These are phyloP conservation scores for Tetramorium simillimum DNA, from an alignment of 1,140 invertebrate species.

Conservation along the genomic window DNA sequence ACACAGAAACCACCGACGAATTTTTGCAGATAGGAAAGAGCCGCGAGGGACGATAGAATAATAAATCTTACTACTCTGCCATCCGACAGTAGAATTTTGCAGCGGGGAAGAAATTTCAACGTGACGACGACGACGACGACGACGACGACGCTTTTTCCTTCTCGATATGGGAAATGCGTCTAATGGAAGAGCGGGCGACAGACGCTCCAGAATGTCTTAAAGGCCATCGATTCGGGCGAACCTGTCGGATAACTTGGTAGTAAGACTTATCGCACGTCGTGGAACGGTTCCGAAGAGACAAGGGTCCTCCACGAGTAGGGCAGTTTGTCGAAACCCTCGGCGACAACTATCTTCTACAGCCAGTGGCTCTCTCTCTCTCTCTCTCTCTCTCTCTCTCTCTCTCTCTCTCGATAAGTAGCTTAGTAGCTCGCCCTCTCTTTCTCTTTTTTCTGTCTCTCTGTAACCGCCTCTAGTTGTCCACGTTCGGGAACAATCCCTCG, in stretches of 20 bases:
- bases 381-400: conserved; percentile 7
- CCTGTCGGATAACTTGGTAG: conserved; percentile 59
- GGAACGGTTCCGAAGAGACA: conserved; percentile 56
- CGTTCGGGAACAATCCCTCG: conserved; percentile 26
- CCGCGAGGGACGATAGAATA: conserved; percentile 12
- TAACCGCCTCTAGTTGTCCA: conserved; percentile 22
- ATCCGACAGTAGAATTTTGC: conserved; percentile 52
- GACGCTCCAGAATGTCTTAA: conserved; percentile 54
- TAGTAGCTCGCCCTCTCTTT: conserved; percentile 1
- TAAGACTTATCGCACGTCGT: conserved; percentile 64
- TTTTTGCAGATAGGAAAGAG: conserved; percentile 2
- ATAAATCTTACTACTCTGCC: conserved; percentile 46
- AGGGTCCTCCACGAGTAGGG: conserved; percentile 62
- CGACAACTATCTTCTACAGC: conserved; percentile 61
- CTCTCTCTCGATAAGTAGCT: conserved; percentile 27
- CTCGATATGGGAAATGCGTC: conserved; percentile 48
- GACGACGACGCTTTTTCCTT: conserved; percentile 46
- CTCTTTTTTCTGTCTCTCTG: background rate
- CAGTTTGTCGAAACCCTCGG: conserved; percentile 66
- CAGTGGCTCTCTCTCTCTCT: conserved; percentile 15
- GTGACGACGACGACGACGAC: conserved; percentile 45
- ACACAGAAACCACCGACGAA: conserved; percentile 23
- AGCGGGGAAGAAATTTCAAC: conserved; percentile 63
- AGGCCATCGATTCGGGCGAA: conserved; percentile 59
- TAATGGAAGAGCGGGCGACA: conserved; percentile 49